These are phyloP conservation scores for Halocynthia roretzi DNA, from an alignment of 23 tunicate genomes.

Conservation along the genomic window DNA sequence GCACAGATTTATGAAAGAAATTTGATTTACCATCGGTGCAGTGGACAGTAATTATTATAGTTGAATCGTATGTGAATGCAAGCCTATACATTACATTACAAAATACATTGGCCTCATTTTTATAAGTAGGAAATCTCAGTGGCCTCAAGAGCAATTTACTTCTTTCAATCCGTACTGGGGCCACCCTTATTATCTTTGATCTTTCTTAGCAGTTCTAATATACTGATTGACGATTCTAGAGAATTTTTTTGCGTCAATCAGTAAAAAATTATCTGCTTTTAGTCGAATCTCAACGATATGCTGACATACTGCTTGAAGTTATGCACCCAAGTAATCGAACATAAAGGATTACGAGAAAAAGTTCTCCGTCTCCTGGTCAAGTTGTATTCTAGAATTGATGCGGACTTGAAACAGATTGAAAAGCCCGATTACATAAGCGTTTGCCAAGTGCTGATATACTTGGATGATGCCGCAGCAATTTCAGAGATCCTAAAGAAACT, in stretches of 20 bases:
- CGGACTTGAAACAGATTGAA: neutral
- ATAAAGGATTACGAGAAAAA: constrained; percentile 82
- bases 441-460: constrained; percentile 92
- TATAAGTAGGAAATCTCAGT: too few relatives aligned
- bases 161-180: too few relatives aligned
- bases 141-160: too few relatives aligned
- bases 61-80: neutral
- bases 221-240: neutral
- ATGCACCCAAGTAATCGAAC: constrained; percentile 70
- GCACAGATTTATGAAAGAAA: too few relatives aligned
- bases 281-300: constrained; percentile 80
- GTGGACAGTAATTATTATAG: neutral
- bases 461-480: constrained; percentile 75
- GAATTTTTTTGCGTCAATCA: neutral
- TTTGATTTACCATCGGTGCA: too few relatives aligned
- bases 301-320: constrained; percentile 83
- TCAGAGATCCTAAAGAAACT: constrained; percentile 77
- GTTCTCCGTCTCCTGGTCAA: constrained; percentile 78
- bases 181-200: neutral
- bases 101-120: neutral
- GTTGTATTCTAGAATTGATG: constrained; percentile 67
- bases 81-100: neutral
- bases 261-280: constrained; percentile 10
- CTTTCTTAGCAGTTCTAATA: neutral
- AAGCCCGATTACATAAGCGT: constrained; percentile 96